Conservation (phyloP, 2,113 vertebrate species). For the Tyrannus savana region DNA sequence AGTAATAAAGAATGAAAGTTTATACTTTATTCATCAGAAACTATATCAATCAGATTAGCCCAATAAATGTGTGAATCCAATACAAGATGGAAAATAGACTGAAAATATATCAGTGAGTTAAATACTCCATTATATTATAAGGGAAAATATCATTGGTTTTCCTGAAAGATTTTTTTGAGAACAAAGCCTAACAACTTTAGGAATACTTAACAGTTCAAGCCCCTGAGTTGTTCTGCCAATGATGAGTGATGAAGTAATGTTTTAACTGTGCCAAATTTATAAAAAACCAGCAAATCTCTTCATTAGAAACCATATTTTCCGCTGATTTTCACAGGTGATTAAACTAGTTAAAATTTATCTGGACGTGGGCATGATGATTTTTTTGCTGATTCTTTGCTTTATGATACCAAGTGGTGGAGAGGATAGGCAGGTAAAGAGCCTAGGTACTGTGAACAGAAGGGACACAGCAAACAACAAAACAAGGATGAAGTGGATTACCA, state of each 20-base stretch:
- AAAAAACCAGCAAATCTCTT: neutral
- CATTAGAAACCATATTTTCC: neutral
- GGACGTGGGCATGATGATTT: neutral
- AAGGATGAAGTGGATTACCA: neutral
- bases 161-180: neutral
- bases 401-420: neutral
- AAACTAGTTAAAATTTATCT: neutral
- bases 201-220: neutral
- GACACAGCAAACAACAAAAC: neutral
- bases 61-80: conserved; percentile 23
- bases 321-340: neutral
- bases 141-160: neutral
- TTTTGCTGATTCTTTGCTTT: neutral
- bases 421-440: neutral
- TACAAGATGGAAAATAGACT: neutral
- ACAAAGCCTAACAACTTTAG: neutral
- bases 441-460: neutral
- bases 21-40: conserved; percentile 49
- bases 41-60: conserved; percentile 35
- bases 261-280: neutral
- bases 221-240: neutral
- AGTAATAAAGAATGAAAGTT: conserved; percentile 50
- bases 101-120: neutral
- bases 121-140: neutral
- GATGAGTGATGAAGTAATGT: neutral